phyloP scores from a whole-genome alignment of 2,797 vertebrate species.

The Alcedo quadribrachys region DNA sequence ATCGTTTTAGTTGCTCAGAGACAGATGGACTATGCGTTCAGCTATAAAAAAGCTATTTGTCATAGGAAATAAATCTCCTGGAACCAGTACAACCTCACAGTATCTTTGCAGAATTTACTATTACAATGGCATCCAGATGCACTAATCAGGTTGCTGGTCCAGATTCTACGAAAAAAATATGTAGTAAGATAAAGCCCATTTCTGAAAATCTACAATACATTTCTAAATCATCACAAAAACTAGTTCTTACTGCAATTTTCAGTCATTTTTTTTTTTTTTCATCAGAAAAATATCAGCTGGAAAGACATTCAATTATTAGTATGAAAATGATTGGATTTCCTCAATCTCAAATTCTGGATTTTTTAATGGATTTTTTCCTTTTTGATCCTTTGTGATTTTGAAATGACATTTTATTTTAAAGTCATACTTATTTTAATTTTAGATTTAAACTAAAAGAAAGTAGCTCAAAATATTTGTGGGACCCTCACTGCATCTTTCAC shows the following conservation, averaged over 20 bases:
- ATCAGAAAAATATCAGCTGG: neutral
- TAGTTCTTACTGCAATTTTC: neutral
- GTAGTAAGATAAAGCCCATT: neutral
- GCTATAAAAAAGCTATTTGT: neutral
- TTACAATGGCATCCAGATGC: neutral
- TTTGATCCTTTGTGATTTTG: neutral
- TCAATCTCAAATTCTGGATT: neutral
- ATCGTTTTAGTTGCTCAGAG: neutral
- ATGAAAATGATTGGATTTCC: neutral
- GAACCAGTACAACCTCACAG: rapidly evolving
- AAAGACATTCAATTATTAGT: neutral
- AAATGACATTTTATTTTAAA: neutral
- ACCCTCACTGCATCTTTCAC: neutral
- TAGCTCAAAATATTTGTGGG: neutral
- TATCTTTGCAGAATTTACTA: neutral
- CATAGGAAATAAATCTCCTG: neutral
- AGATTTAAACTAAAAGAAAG: neutral
- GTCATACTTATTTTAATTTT: neutral
- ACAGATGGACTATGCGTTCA: neutral
- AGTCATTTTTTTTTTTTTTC: neutral
- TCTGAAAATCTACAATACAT: neutral
- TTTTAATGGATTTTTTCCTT: too few relatives aligned
- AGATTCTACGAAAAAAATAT: neutral
- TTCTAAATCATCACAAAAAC: neutral
- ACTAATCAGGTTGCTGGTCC: neutral